Base-by-base conservation (phyloP, 2,113 vertebrate species). In the Carlito syrichta region DNA sequence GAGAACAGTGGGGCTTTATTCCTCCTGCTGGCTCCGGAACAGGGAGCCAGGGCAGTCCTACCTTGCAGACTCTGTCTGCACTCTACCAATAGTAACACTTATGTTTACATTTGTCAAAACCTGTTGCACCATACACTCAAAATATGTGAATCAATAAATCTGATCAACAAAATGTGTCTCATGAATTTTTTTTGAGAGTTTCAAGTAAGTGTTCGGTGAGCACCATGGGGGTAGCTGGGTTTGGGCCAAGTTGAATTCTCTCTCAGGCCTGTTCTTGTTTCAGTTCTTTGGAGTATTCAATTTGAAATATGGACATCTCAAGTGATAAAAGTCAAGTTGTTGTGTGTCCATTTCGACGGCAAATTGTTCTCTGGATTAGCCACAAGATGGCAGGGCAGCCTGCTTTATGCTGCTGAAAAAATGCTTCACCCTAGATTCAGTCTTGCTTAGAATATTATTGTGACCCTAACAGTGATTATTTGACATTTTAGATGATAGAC, bases 381-480 rank as follows among this genome's bases (percentile, higher is more conserved):
- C 95, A 82, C 96, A n/a, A 91, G 81, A 35, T 97, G 96, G 88
- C 73, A 78, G 68, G 54, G 63, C 14, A 54, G 69, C 20, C 73
- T 40, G 17, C n/a, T 56, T 40, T n/a, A 27, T 40, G 1, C 6
- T 22, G 1, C 1, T 35, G 25, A 0, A 3, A n/a, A 68, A 58
- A 8, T 0, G 10, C 30, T 62, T 54, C 10, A 0, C 5, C 0
- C 2, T 1, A 1, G 50, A 17, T 1, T 19, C 32, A 66, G n/a
- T 5, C 23, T 1, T 4, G 56, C 14, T 45, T 3, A 58, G 30
- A 30, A 20, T n/a, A 1, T 8, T 19, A 38, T 5, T 38, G 3
- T 0, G 19, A 62, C 60, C 22, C 84, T n/a, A 32, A 40, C 60
- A 17, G 43, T 1, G 71, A 35, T 27, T 17, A 1, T 38, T 63